phyloP scores from a whole-genome alignment of 2,888 invertebrate species.

The Luperina nickerlii region DNA sequence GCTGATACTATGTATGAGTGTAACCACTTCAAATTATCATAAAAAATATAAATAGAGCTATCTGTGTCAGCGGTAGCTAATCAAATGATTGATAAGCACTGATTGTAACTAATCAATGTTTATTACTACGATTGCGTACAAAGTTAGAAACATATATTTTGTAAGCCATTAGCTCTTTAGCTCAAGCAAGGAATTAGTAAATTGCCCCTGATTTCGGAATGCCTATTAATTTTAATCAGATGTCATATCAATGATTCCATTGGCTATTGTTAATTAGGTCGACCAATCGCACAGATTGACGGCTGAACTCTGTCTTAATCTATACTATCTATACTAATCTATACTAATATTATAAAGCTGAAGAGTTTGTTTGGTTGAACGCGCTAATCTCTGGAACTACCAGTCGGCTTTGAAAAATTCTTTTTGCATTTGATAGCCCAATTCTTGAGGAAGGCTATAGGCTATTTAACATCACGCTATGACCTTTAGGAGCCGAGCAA shows the following conservation, averaged over 20 bases:
- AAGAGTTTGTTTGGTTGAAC: too few relatives aligned
- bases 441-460: too few relatives aligned
- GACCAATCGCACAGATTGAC: too few relatives aligned
- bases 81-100: conserved; percentile 47
- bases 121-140: background rate
- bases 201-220: conserved; percentile 9
- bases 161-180: background rate
- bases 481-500: too few relatives aligned
- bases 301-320: too few relatives aligned
- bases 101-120: conserved; percentile 29
- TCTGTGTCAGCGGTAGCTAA: conserved; percentile 32
- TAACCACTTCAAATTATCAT: conserved; percentile 31
- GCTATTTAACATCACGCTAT: too few relatives aligned
- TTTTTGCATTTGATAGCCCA: too few relatives aligned
- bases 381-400: too few relatives aligned
- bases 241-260: background rate
- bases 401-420: too few relatives aligned
- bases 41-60: conserved; percentile 19
- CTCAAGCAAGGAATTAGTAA: conserved; percentile 9
- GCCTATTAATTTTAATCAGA: background rate
- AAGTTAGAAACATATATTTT: background rate
- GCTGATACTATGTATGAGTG: background rate
- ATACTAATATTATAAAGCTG: too few relatives aligned
- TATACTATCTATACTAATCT: too few relatives aligned
- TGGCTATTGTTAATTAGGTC: too few relatives aligned